Base-by-base conservation (phyloP, 2,797 vertebrate species). In the Anguilla marmorata region DNA sequence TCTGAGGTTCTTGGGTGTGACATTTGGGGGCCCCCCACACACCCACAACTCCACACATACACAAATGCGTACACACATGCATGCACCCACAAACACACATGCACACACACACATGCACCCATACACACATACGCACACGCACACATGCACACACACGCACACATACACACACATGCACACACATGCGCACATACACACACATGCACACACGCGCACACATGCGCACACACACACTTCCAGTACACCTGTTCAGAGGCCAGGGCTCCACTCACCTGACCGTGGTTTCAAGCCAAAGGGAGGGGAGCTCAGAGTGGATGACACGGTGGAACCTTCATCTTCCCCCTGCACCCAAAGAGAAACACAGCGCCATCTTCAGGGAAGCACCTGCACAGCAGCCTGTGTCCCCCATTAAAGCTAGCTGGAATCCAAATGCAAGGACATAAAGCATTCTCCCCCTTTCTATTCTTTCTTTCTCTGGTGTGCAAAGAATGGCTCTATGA, bases 281-380 rank as follows among this genome's bases (percentile, higher is more conserved):
- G 98, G 97, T 89, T 98, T 99, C 92, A 99, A 94, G 86, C 98
- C 98, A 91, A 99, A 99, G 0, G 97, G 96, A 7, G 95, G 93
- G n/a, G 94, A 90, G 89, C 93, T 95, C 86, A 93, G 90, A 63
- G 95, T 93, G 41, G 95, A 93, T 88, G 95, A 96, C 52, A 93
- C 27, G 56, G 91, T 79, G 0, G 96, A 95, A 85, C 94, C 95
- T 88, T 88, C 92, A 89, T 96, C 96, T 79, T 96, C 95, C 90
- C 89, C 93, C 98, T 99, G 94, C 56, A 33, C n/a, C 48, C 83
- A 58, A 33, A 88, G 9, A 85, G 21, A 85, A 54, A 88, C 16
- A 69, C 60, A 84, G 27, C 56, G 33, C 16, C 14, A 63, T 24
- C 27, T 52, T 84, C 79, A 83, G 79, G 45, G 19, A 66, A 21